Evolutionary conservation across 2,888 invertebrate species (phyloP).

Genomic region (Pandemis corylana): DNA sequence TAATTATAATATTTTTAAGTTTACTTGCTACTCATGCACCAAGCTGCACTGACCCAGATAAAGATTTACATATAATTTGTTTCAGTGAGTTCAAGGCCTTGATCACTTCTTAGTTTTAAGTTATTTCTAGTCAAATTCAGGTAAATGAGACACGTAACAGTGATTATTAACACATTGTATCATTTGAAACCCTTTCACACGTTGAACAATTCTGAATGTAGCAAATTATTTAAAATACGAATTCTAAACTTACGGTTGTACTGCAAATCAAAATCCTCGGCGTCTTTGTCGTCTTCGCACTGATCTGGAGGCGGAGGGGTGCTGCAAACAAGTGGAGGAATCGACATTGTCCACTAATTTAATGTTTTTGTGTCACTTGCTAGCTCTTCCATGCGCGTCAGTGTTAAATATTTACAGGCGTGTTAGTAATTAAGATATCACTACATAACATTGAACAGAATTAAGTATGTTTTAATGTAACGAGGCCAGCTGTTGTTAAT

Average conservation of each 20-base stretch:
- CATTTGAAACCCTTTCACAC: background rate
- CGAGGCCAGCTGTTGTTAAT: conserved; percentile 77
- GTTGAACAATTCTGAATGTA: background rate
- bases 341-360: conserved; percentile 79
- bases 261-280: conserved; percentile 75
- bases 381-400: conserved; percentile 46
- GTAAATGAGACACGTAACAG: conserved; percentile 8
- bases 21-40: background rate
- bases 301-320: conserved; percentile 88
- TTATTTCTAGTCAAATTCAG: background rate
- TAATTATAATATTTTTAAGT: background rate
- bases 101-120: background rate
- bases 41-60: background rate
- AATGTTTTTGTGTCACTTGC: conserved; percentile 45
- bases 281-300: conserved; percentile 87
- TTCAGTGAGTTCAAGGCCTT: background rate
- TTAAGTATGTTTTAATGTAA: conserved; percentile 49
- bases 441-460: conserved; percentile 43
- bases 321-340: conserved; percentile 87
- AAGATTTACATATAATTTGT: background rate
- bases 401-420: conserved; percentile 13
- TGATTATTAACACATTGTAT: background rate
- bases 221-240: conserved; percentile 4
- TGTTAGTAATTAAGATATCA: conserved; percentile 8
- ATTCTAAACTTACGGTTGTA: conserved; percentile 72